Conservation (phyloP, 2,113 vertebrate genomes). For the Macaca fascicularis region T2T-MFA8v1.1 NC_088377.1:74921501-74922000, state of each 20-base stretch:
- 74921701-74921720: background rate
- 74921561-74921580: background rate
- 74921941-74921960: background rate
- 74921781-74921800: background rate
- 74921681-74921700: background rate
- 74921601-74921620: no score
- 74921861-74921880: background rate
- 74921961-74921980: background rate
- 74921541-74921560: accelerated
- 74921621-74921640: accelerated
- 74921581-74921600: no score
- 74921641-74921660: no score
- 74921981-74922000: background rate
- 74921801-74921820: background rate
- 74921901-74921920: background rate
- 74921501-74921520: background rate
- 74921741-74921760: background rate
- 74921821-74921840: background rate
- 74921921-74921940: background rate
- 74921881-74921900: background rate
- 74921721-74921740: background rate
- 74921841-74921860: background rate
- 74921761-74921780: background rate
- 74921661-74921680: background rate
- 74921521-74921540: background rate